Base-by-base conservation (phyloP, 2,113 vertebrate genomes). In the Mellivora capensis region DNA sequence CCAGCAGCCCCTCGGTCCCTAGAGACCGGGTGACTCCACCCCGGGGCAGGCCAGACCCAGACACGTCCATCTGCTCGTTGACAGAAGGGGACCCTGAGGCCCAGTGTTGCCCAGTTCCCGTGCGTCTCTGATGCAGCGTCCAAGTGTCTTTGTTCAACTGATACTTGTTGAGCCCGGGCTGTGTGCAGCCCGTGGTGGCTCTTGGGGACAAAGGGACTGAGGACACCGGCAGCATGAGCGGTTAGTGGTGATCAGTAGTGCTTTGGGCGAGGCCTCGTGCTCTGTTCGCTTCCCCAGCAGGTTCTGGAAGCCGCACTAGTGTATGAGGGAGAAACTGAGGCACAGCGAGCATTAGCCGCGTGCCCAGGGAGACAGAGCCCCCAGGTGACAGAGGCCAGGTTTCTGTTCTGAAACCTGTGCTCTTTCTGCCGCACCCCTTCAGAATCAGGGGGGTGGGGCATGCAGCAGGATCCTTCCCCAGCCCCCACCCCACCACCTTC, bases 161-260 rank as follows among this genome's bases (percentile, higher is more conserved):
- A 18, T 15, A 31, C 34, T 59, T 37, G 11, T 4, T 31, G 42
- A 87, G 37, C 0, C 0, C 74, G 37, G 47, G 49, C 62, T 62
- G 29, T 25, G 0, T 44, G 14, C 5, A 2, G 1, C 9, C 62
- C 23, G 31, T 17, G 47, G n/a, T 76, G 72, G 71, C 62, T 62
- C 6, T 0, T n/a, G 52, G 77, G 76, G 72, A 37, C 13, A 4
- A 18, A 34, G 52, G 21, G 44, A 39, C 69, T 34, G 9, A n/a
- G 87, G 29, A 42, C 44, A 12, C 0, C 1, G 9, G 23, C 49
- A 3, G 44, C n/a, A 12, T 0, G 0, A 52, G 29, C 8, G 1
- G 9, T 39, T 25, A 0, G 29, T 21, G 52, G 12, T 23, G 64
- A 11, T 39, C 23, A 12, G 2, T 2, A 6, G 10, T 0, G 31